Base-by-base conservation (phyloP, 2,797 vertebrate genomes). In the Poeciliopsis presidionis region DNA sequence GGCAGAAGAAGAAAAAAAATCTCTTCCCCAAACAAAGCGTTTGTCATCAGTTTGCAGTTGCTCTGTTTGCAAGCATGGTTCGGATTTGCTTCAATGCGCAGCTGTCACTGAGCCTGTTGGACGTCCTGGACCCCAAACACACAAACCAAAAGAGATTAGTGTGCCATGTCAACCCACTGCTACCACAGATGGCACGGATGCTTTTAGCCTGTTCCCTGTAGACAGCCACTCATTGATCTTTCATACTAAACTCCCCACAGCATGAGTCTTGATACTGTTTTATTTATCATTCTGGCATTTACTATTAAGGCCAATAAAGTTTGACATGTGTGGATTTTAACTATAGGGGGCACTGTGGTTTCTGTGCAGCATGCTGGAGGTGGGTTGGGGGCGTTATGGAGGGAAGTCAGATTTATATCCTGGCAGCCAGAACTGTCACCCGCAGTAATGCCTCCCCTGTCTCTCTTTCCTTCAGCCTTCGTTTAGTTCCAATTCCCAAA, bases 31-130 rank as follows among this genome's bases (percentile, higher is more conserved):
- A 91, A 95, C 94, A 95, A 95, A 94, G 94, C 91, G 77, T 94
- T 94, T 95, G 93, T 95, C 94, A 95, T 93, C 91, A 82, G 92
- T 93, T 92, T 93, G 91, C 93, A 95, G 94, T 95, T 96, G 93
- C 92, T 91, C 89, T 89, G 86, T 91, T 90, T 55, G 74, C 81
- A 75, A 88, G 91, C 93, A 91, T 90, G 92, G 93, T 94, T 95
- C 94, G 87, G 86, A 94, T 94, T 91, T 90, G 90, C 87, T 85
- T 91, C 89, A 83, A 85, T 81, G 80, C 84, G 87, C 94, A 95
- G 94, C 95, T 95, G 95, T 95, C 94, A 86, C 91, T 84, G 92
- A 92, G 91, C 91, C 93, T 89, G 87, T 88, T 90, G 89, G 94
- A 94, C 82, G 88, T 93, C 94, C 87, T 86, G 92, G 92, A 94